Conservation (phyloP, 2,797 vertebrate genomes). For the Perodicticus potto region DNA sequence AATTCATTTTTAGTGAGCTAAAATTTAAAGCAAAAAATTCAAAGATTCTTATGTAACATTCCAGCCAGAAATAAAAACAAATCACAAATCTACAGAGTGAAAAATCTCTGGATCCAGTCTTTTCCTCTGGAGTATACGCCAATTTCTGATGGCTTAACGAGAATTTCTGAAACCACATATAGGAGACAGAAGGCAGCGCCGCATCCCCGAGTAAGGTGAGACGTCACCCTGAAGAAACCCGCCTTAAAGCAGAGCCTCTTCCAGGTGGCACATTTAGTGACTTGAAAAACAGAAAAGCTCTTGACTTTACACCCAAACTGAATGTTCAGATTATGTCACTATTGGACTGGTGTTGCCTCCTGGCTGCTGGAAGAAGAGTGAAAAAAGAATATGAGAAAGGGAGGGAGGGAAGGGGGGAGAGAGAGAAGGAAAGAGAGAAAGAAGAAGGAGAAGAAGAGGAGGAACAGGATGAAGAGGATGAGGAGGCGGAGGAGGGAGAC, state of each 20-base stretch:
- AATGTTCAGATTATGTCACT: neutral
- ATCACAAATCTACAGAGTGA: neutral
- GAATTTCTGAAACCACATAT: neutral
- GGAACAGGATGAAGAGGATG: no score
- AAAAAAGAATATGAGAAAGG: neutral
- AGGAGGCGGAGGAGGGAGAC: neutral
- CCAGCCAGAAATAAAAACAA: neutral
- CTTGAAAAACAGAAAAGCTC: neutral
- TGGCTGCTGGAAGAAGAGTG: neutral
- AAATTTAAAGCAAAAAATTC: neutral
- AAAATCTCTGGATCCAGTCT: neutral
- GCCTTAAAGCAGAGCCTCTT: neutral
- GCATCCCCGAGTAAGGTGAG: neutral
- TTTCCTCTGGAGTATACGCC: neutral
- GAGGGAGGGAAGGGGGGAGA: no score
- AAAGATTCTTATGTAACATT: neutral
- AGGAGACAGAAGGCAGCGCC: neutral
- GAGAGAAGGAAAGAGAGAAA: no score
- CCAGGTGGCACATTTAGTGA: rapidly evolving
- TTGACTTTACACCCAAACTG: neutral
- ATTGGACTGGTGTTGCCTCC: neutral
- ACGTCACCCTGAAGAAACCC: neutral
- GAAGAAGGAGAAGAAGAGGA: neutral
- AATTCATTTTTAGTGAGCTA: neutral
- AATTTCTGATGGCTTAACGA: neutral